Evolutionary conservation across 1,140 invertebrate genomes (phyloP), one percentile per base, ranked within the genome.

Genomic region (Drosophila triauraria): DNA sequence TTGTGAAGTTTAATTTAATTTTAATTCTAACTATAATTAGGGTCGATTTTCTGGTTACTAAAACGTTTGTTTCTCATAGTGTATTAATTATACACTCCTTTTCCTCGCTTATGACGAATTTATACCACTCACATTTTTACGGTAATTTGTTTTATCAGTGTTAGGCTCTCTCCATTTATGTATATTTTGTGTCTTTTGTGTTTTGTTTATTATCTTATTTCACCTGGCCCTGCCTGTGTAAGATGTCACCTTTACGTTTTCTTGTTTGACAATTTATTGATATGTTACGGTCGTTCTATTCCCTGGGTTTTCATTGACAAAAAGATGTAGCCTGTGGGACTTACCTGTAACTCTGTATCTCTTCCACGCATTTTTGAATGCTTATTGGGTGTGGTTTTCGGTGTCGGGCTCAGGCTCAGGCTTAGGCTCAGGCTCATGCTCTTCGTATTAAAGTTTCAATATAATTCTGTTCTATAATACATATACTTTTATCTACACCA

Each of bases 211-310:
- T 51, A 51, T 51, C 25, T 51, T 50, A 50, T 15, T n/a, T 9
- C 35, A 9, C 12, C 35, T 9, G 35, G 35, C 12, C 35, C 35
- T 38, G 35, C 35, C 10, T 13, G 23, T 27, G 8, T 25, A 8
- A 51, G 9, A 32, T 51, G n/a, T n/a, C 48, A 32, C 27, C 30
- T 51, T 32, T 51, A 51, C 27, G 48, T 17, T 51, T 17, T 51
- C 27, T 12, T 32, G 2, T 17, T 12, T 17, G 15, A 17, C 27
- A 51, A 51, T 51, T 51, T 51, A 51, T 51, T 32, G 4, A 30
- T 51, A 51, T 51, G 48, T 30, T 51, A 32, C 9, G 27, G n/a
- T 12, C 48, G 4, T 17, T 51, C n/a, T 32, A 17, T 51, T 35
- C 30, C 17, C 10, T 17, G n/a, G 12, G 50, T 20, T 53, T 53